Evolutionary conservation across 2,888 invertebrate genomes (phyloP).

Genomic region (Archips xylosteana): DNA sequence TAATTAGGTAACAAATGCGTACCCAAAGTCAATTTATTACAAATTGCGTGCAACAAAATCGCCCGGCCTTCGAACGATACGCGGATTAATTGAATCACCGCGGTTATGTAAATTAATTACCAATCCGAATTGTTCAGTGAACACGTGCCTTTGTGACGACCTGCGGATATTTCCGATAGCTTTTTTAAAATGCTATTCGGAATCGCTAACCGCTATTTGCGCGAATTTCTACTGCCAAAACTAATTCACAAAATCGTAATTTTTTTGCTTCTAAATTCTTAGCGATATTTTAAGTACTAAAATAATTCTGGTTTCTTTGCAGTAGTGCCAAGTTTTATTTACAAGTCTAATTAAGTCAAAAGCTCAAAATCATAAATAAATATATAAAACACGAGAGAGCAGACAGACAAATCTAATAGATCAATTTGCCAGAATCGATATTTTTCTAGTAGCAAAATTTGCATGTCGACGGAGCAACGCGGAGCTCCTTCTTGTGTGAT

Average conservation of each 20-base stretch:
- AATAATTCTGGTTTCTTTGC: too few species aligned
- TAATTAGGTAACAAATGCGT: slow-evolving; percentile 2
- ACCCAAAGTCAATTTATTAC: slow-evolving; percentile 27
- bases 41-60: slow-evolving; percentile 19
- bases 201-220: neutral
- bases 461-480: too few species aligned
- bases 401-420: too few species aligned
- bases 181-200: slow-evolving; percentile 1
- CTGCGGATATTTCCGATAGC: slow-evolving; percentile 10
- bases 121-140: slow-evolving; percentile 26
- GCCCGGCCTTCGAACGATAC: slow-evolving; percentile 16
- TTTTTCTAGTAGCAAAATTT: too few species aligned
- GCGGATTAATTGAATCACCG: slow-evolving; percentile 30
- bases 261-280: too few species aligned
- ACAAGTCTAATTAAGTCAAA: too few species aligned
- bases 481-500: too few species aligned
- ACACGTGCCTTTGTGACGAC: slow-evolving; percentile 23
- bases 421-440: too few species aligned
- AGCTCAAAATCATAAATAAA: too few species aligned
- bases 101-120: slow-evolving; percentile 33
- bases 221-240: neutral
- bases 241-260: neutral
- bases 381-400: too few species aligned
- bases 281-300: too few species aligned
- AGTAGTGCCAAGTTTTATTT: too few species aligned